A percentile compares a stretch with the other conserved stretches of the same genome.
Evolutionary conservation across 2,113 vertebrate species (phyloP).

Genomic region (Podocnemis expansa): DNA sequence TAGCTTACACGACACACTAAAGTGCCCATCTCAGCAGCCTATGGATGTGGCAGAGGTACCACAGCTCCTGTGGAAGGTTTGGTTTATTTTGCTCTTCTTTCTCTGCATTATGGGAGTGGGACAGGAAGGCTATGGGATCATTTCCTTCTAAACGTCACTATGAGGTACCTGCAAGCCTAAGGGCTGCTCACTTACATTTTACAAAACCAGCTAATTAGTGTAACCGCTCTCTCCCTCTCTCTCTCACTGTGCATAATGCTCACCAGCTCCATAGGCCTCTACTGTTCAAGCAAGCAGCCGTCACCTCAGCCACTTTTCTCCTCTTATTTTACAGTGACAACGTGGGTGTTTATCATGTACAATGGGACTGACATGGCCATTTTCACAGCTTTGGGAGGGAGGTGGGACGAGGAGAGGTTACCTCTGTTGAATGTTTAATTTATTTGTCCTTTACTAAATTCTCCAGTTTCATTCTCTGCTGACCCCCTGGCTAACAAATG

Average conservation of each 20-base stretch:
- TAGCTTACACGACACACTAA: background rate
- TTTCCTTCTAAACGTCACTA: background rate
- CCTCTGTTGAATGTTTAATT: background rate
- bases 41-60: background rate
- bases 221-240: background rate
- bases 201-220: background rate
- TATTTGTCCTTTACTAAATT: conserved; percentile 16
- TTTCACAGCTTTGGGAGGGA: background rate
- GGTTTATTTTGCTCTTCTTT: background rate
- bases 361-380: background rate
- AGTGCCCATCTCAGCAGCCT: background rate
- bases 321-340: background rate
- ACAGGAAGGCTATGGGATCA: background rate
- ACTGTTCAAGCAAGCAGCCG: accelerated
- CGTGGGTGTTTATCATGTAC: background rate
- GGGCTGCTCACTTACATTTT: background rate
- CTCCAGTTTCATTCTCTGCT: background rate
- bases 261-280: background rate
- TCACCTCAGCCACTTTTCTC: background rate
- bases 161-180: background rate
- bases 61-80: background rate
- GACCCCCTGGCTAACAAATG: conserved; percentile 4
- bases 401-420: background rate
- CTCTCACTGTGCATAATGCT: background rate
- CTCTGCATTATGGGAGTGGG: background rate